phyloP scores from a whole-genome alignment of 2,888 invertebrate species.

The Camptogramma bilineatum region DNA sequence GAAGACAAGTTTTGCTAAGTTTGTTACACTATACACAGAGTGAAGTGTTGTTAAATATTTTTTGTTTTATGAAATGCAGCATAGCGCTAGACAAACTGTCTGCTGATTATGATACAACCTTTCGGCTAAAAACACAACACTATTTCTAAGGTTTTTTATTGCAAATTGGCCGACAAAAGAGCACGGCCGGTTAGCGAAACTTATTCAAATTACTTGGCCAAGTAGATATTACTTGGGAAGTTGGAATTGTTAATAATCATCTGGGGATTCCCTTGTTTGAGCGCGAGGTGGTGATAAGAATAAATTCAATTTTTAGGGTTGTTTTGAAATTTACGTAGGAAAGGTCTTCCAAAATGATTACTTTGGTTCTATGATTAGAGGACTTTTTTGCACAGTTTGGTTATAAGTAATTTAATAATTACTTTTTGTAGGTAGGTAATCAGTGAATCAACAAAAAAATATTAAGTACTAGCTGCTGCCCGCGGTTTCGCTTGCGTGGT shows the following conservation, averaged over 20 bases:
- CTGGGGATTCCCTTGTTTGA: slow-evolving; percentile 28
- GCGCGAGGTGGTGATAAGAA: slow-evolving; percentile 21
- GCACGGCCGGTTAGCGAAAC: slow-evolving; percentile 32
- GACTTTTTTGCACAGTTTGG: not conserved
- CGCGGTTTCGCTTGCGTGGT: no score
- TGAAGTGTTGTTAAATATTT: no score
- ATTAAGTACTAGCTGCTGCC: no score
- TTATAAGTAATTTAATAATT: no score
- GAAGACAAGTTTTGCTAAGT: no score
- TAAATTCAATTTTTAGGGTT: slow-evolving; percentile 27
- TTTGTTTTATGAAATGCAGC: no score
- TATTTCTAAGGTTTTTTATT: slow-evolving; percentile 33
- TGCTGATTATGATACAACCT: not conserved
- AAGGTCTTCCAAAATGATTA: not conserved
- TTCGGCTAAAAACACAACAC: slow-evolving; percentile 11
- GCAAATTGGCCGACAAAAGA: slow-evolving; percentile 38
- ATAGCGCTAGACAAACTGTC: no score
- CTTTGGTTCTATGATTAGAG: no score
- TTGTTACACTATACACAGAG: no score
- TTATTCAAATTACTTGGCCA: slow-evolving; percentile 39
- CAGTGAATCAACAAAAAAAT: no score
- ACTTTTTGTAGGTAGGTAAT: no score
- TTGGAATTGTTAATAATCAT: slow-evolving; percentile 38
- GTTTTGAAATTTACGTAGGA: no score
- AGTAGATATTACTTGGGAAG: slow-evolving; percentile 34